These are phyloP conservation scores for Nannobrachium achirus DNA, from an alignment of 2,113 vertebrate species.

Conservation along the genomic window DNA sequence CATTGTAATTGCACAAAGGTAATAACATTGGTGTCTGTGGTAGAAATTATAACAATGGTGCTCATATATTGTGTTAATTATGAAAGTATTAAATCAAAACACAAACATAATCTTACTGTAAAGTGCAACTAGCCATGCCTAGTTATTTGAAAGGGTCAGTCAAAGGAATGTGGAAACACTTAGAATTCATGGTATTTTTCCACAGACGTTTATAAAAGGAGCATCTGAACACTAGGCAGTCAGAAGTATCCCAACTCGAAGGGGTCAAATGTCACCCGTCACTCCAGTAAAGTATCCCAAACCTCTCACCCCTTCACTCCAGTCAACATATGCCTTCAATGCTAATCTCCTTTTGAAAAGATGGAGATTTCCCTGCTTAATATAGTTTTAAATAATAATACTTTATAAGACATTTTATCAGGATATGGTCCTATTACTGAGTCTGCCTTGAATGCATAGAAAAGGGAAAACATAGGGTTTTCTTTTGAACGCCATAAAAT, in stretches of 20 bases:
- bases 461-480: conserved; percentile 52
- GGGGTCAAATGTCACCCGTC: too few species aligned
- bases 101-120: conserved; percentile 56
- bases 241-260: background rate
- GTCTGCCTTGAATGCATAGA: conserved; percentile 65
- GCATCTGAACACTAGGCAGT: conserved; percentile 12
- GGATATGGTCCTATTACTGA: conserved; percentile 26
- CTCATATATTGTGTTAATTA: conserved; percentile 35
- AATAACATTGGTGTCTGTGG: conserved; percentile 43
- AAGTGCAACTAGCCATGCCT: conserved; percentile 65
- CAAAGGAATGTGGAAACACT: conserved; percentile 38
- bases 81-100: conserved; percentile 57
- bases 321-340: conserved; percentile 7
- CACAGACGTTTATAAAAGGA: conserved; percentile 31
- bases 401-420: conserved; percentile 15
- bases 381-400: background rate
- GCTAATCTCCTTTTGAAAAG: conserved; percentile 21
- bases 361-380: background rate
- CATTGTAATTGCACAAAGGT: conserved; percentile 64
- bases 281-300: conserved; percentile 11
- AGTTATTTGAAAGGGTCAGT: conserved; percentile 48
- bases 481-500: conserved; percentile 57
- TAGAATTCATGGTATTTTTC: conserved; percentile 24
- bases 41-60: conserved; percentile 54
- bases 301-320: conserved; percentile 13